These are phyloP conservation scores for Scaptomyza tumidula DNA, from an alignment of 2,888 invertebrate species.

Conservation along the genomic window DNA sequence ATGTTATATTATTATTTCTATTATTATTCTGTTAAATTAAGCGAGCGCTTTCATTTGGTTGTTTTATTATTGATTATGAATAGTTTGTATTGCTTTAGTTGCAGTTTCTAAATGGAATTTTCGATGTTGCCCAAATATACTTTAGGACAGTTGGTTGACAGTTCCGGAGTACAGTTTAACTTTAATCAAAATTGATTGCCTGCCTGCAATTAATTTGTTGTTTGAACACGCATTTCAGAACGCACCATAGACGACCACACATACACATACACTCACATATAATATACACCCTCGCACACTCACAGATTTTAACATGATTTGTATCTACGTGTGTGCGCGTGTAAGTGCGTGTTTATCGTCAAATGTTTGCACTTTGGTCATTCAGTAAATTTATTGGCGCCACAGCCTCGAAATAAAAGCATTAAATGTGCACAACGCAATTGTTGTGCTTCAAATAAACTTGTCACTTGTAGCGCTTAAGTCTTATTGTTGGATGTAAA, in stretches of 20 bases:
- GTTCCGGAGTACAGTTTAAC: conserved; percentile 34
- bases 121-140: conserved; percentile 16
- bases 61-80: conserved; percentile 44
- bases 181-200: conserved; percentile 79
- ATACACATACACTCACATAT: conserved; percentile 26
- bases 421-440: conserved; percentile 5
- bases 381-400: conserved; percentile 75
- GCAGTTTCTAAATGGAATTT: conserved; percentile 9
- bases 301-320: conserved; percentile 50
- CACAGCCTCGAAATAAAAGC: conserved; percentile 56
- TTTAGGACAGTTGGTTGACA: conserved; percentile 52
- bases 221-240: conserved; percentile 74
- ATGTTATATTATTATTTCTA: conserved; percentile 1
- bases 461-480: conserved; percentile 1
- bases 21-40: background rate
- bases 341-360: conserved; percentile 39
- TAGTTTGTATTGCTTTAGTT: conserved; percentile 3
- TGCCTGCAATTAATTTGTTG: conserved; percentile 72
- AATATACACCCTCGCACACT: conserved; percentile 15
- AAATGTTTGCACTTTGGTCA: conserved; percentile 62
- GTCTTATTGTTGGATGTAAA: too few relatives aligned
- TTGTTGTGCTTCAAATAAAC: conserved; percentile 12
- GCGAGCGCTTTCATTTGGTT: conserved; percentile 12
- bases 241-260: conserved; percentile 30
- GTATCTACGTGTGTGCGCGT: conserved; percentile 6